Evolutionary conservation across 2,797 vertebrate genomes (phyloP), one percentile per base, ranked within the genome.

Genomic region (Neosalanx taihuensis): DNA sequence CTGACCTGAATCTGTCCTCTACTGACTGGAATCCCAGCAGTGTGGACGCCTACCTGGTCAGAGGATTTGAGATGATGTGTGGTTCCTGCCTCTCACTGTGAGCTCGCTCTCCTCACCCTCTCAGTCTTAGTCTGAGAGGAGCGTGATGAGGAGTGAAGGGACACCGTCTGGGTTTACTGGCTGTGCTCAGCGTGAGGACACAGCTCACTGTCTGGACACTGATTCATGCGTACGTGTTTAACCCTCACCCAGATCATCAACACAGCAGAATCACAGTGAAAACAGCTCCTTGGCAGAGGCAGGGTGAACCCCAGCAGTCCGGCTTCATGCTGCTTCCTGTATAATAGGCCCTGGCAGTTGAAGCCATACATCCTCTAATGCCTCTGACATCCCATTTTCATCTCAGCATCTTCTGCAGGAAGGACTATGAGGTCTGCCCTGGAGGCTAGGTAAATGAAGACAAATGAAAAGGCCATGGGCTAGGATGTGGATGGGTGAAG

Each of bases 401-500:
- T 89, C 85, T 80, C 74, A 85, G 80, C 76, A 78, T 79, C 83
- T 81, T 83, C 76, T 85, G 81, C 80, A 78, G 77, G 76, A 72
- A 84, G 84, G 79, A 73, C 80, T 78, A 84, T 85, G 70, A 85
- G 82, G 77, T 85, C 72, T 79, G 70, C n/a, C 84, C 87, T 82
- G 72, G 69, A 80, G 84, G 81, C 74, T 6, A 85, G 77, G 77
- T 75, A 85, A 87, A 87, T 87, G 73, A 83, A 84, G 78, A 88
- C 79, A 86, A 85, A 86, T 81, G 76, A 78, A 79, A 80, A 80
- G 76, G 69, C 73, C 63, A 72, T 59, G 80, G 73, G 68, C 68
- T 64, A 67, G 75, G 69, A 12, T 77, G 67, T 20, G 71, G 73
- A 85, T 78, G 82, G 76, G 41, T 77, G 73, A 84, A 79, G 82